A percentile compares a stretch with the other conserved stretches of the same genome.
phyloP scores from a whole-genome alignment of 2,888 invertebrate species.

The Andrena minutula region DNA sequence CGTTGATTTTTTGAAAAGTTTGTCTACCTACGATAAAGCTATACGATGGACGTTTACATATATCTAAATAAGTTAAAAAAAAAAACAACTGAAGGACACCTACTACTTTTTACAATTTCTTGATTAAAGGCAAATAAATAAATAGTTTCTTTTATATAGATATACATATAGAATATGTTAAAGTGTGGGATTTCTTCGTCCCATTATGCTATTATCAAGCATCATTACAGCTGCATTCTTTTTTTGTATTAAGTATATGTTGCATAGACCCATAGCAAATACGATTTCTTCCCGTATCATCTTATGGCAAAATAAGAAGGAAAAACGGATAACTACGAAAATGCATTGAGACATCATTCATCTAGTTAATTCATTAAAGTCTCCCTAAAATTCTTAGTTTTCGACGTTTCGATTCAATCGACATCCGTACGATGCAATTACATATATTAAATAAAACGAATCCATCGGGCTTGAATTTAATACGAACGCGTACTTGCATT shows the following conservation, averaged over 20 bases:
- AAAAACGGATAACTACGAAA: slow-evolving; percentile 68
- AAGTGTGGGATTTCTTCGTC: slow-evolving; percentile 59
- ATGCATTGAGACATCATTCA: slow-evolving; percentile 62
- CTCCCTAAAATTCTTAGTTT: slow-evolving; percentile 38
- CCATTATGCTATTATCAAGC: slow-evolving; percentile 68
- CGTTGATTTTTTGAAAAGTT: slow-evolving; percentile 82
- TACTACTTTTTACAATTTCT: slow-evolving; percentile 70
- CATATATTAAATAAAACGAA: slow-evolving; percentile 51
- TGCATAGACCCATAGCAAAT: slow-evolving; percentile 68
- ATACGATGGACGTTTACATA: slow-evolving; percentile 76
- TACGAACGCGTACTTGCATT: slow-evolving; percentile 30
- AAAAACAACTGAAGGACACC: slow-evolving; percentile 49
- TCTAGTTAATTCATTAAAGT: slow-evolving; percentile 55
- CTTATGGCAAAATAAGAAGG: slow-evolving; percentile 59
- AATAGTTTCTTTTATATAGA: slow-evolving; percentile 61
- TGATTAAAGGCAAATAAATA: slow-evolving; percentile 74
- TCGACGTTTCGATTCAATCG: slow-evolving; percentile 64
- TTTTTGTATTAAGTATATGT: slow-evolving; percentile 64
- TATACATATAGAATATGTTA: slow-evolving; percentile 63
- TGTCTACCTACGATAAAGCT: slow-evolving; percentile 81
- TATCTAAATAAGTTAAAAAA: slow-evolving; percentile 74
- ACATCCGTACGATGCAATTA: slow-evolving; percentile 53
- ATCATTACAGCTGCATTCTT: slow-evolving; percentile 67
- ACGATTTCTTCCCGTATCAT: slow-evolving; percentile 64
- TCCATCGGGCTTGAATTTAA: slow-evolving; percentile 54